These are phyloP conservation scores for Bathybates hornii DNA, from an alignment of 2,113 vertebrate species.

Conservation along the genomic window DNA sequence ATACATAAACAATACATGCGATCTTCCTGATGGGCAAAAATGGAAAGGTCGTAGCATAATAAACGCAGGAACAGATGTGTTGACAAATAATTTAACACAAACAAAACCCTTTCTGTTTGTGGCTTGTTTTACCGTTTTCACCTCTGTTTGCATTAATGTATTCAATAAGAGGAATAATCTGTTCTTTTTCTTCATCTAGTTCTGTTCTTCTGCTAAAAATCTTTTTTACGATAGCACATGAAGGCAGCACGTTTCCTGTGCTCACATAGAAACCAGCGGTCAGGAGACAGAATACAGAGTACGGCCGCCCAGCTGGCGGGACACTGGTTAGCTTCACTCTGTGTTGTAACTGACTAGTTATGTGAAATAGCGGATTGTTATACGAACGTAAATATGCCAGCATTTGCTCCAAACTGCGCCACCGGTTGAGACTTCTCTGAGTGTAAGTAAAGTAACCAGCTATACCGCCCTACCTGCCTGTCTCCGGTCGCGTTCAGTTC, in stretches of 20 bases:
- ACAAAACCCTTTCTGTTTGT: neutral
- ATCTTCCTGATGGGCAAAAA: neutral
- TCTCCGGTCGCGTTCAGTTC: neutral
- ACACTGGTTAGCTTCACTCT: no score
- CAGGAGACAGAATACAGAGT: constrained; percentile 12
- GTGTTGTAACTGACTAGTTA: neutral
- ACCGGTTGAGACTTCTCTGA: neutral
- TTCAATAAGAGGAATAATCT: neutral
- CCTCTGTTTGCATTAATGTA: neutral
- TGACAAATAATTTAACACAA: neutral
- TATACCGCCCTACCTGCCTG: neutral
- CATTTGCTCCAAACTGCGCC: neutral
- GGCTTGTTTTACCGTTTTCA: neutral
- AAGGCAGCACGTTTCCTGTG: constrained; percentile 43
- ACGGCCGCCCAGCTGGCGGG: neutral
- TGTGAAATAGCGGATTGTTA: neutral
- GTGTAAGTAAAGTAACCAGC: neutral
- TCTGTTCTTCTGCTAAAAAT: neutral
- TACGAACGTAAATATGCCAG: neutral
- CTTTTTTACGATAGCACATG: neutral
- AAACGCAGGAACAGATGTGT: neutral
- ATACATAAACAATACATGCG: neutral
- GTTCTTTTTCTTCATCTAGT: neutral
- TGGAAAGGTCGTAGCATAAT: neutral
- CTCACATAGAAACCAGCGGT: neutral